Evolutionary conservation across 2,113 vertebrate genomes (phyloP), one percentile per base, ranked within the genome.

Genomic region (Antennarius striatus): DNA sequence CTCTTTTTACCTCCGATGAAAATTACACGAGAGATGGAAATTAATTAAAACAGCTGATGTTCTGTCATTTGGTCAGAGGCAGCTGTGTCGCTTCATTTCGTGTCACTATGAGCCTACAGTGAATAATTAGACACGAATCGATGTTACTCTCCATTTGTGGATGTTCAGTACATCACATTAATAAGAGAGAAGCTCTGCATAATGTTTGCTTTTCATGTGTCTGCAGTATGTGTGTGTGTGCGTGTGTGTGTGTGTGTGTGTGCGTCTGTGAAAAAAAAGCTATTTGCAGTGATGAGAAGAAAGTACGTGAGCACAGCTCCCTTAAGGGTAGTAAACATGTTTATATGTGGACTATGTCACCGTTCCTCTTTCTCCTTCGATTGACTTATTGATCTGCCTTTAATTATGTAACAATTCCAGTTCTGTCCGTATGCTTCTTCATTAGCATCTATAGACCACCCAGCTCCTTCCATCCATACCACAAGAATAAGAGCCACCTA

Each of bases 401-500:
- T 91, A 80, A 91, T 87, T 80, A 91, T 81, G 73, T 86, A 85
- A 89, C 75, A 80, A 77, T 86, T 86, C 79, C 45, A 46, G 61
- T 76, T 68, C 54, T 47, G 81, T 68, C 69, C 28, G 63, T 86
- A 22, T 2, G 10, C 43, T 77, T 53, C 32, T 15, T 68, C 57
- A 74, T 73, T 75, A 82, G 57, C 65, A 54, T 73, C 60, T 15
- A 16, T 47, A 65, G 45, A 63, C 62, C 42, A n/a, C 55, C 58
- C 36, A 46, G 69, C 17, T 49, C 32, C 12, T 49, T 36, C 51
- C 59, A 55, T 71, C 50, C 52, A 48, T n/a, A 67, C 30, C 42
- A 51, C 42, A 53, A 62, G 73, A 85, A 88, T 84, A 88, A 42
- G 14, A 15, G 40, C 42, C 59, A 65, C 15, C 42, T 71, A 42